Conservation (phyloP, 2,113 vertebrate species). For the Tauraco erythrolophus region DNA sequence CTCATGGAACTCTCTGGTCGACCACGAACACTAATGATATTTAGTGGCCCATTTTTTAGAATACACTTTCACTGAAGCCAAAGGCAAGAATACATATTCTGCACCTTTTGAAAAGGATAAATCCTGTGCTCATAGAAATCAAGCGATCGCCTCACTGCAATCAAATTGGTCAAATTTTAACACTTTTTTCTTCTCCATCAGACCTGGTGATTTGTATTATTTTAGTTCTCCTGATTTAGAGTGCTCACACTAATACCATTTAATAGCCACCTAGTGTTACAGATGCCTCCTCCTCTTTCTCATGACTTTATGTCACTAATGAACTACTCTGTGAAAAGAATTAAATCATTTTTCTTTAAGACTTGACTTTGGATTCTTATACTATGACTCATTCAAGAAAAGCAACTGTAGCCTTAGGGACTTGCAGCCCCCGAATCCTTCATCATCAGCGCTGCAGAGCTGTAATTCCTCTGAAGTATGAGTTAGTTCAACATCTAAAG, state of each 20-base stretch:
- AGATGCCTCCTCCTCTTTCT: slow-evolving; percentile 2
- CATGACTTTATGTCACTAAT: slow-evolving; percentile 11
- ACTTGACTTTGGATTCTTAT: background rate
- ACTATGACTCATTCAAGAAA: slow-evolving; percentile 1
- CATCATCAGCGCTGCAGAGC: background rate
- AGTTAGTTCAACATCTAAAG: background rate
- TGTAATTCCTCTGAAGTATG: background rate
- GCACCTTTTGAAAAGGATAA: background rate
- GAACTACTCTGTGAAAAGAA: slow-evolving; percentile 29
- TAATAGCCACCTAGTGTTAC: background rate
- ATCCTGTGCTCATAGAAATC: background rate
- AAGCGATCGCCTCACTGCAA: background rate
- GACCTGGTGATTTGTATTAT: background rate
- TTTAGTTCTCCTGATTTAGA: background rate
- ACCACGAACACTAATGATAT: background rate
- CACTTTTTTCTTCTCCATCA: background rate
- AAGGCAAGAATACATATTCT: background rate
- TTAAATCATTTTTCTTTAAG: slow-evolving; percentile 14
- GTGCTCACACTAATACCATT: background rate
- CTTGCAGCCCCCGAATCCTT: background rate
- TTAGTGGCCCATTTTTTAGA: background rate
- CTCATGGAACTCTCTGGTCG: background rate
- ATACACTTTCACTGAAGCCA: background rate
- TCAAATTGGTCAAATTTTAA: background rate
- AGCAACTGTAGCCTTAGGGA: background rate